A percentile compares a stretch with the other conserved stretches of the same genome.
phyloP scores from a whole-genome alignment of 1,140 invertebrate species.

The Bombus ignitus region DNA sequence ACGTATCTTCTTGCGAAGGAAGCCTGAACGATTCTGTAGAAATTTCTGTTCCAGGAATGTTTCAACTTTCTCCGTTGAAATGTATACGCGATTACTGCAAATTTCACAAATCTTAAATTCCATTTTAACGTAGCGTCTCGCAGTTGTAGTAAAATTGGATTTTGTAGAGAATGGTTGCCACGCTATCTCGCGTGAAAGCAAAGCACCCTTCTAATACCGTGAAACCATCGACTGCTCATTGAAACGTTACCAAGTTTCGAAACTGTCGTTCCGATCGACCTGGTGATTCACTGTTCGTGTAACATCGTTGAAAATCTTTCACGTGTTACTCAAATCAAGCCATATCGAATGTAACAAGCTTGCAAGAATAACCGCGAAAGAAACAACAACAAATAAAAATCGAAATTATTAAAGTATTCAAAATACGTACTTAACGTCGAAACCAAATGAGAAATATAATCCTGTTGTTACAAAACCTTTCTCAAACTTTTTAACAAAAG shows the following conservation, averaged over 20 bases:
- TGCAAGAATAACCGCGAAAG: too few relatives aligned
- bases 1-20: not conserved
- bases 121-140: not conserved
- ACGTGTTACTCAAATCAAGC: too few relatives aligned
- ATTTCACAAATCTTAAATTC: not conserved
- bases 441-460: too few relatives aligned
- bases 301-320: too few relatives aligned
- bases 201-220: not conserved
- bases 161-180: not conserved
- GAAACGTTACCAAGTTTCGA: not conserved
- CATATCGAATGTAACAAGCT: too few relatives aligned
- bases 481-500: too few relatives aligned
- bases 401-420: too few relatives aligned
- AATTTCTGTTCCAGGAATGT: not conserved
- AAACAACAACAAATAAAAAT: too few relatives aligned
- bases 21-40: not conserved
- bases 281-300: too few relatives aligned
- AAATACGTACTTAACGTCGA: too few relatives aligned
- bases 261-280: not conserved
- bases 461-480: too few relatives aligned
- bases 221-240: conserved; percentile 7
- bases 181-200: not conserved
- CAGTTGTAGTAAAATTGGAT: not conserved
- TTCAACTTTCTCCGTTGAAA: not conserved
- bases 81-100: not conserved